Percentiles rank a stretch among this genome's conserved stretches.
Conservation (phyloP, 2,797 vertebrate species). For the Meriones psammophilus region DNA sequence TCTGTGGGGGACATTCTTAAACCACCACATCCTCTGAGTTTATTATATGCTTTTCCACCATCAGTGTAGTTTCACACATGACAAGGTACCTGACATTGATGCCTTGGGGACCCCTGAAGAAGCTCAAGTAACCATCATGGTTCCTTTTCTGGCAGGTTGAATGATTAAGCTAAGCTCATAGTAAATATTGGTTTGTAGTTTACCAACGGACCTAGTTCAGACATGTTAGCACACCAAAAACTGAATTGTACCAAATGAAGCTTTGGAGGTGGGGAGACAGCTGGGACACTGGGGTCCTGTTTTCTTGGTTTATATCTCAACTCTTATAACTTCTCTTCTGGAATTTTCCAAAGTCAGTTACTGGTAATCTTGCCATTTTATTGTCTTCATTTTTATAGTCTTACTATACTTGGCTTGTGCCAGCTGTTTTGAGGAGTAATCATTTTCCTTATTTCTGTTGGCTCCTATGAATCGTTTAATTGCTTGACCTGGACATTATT, state of each 20-base stretch:
- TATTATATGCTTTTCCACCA: background rate
- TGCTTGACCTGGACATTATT: constrained; percentile 60
- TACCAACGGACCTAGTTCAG: background rate
- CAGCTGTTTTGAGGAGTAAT: constrained; percentile 60
- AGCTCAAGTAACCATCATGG: background rate
- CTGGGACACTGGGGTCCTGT: constrained; percentile 41
- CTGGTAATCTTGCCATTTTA: constrained; percentile 1
- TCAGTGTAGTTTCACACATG: background rate
- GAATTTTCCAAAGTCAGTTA: constrained; percentile 65
- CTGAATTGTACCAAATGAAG: constrained; percentile 54
- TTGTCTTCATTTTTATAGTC: constrained; percentile 68
- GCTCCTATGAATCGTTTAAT: constrained; percentile 49
- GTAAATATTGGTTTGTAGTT: constrained; percentile 30
- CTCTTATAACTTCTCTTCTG: constrained; percentile 28
- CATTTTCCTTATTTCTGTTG: constrained; percentile 68
- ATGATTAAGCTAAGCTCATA: background rate
- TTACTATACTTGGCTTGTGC: constrained; percentile 21
- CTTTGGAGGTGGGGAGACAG: background rate
- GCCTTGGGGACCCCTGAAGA: background rate
- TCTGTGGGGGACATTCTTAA: background rate
- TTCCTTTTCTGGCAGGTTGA: background rate
- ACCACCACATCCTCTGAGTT: background rate
- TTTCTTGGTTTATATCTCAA: constrained; percentile 26
- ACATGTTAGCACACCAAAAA: constrained; percentile 1
- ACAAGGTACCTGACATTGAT: background rate